These are phyloP conservation scores for Ursus arctos DNA, from an alignment of 2,113 vertebrate species.

Conservation along the genomic window DNA sequence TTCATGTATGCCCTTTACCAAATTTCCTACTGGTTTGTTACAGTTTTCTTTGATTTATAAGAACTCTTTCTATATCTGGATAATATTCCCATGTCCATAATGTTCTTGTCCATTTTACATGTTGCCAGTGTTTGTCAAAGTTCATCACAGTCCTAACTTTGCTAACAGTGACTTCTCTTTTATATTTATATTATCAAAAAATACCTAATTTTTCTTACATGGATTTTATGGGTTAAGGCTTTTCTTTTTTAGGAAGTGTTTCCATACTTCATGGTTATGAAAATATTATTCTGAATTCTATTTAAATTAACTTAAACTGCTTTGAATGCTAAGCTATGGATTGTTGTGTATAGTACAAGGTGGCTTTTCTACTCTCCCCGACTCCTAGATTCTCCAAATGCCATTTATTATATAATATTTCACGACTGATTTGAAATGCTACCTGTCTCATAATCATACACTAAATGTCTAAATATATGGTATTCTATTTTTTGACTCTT, in stretches of 20 bases:
- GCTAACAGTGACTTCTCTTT: not conserved
- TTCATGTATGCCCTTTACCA: not conserved
- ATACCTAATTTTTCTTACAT: not conserved
- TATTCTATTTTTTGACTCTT: not conserved
- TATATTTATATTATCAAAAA: constrained; percentile 9
- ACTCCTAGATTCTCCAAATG: not conserved
- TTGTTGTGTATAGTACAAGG: not conserved
- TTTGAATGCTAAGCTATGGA: not conserved
- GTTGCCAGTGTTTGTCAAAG: not conserved
- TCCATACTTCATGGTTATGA: not conserved
- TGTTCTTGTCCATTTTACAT: not conserved
- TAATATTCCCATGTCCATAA: not conserved
- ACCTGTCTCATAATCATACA: not conserved
- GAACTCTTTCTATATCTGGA: not conserved
- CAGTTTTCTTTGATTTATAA: not conserved
- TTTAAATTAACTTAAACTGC: not conserved
- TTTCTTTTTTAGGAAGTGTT: constrained; percentile 1
- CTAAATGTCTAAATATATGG: not conserved
- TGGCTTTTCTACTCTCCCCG: not conserved
- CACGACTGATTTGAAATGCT: not conserved
- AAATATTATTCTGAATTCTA: constrained; percentile 33
- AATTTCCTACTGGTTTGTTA: not conserved
- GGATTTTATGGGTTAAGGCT: not conserved
- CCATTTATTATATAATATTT: not conserved
- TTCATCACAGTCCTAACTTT: not conserved